phyloP scores from a whole-genome alignment of 2,113 vertebrate species.

The Neoarius graeffei region DNA sequence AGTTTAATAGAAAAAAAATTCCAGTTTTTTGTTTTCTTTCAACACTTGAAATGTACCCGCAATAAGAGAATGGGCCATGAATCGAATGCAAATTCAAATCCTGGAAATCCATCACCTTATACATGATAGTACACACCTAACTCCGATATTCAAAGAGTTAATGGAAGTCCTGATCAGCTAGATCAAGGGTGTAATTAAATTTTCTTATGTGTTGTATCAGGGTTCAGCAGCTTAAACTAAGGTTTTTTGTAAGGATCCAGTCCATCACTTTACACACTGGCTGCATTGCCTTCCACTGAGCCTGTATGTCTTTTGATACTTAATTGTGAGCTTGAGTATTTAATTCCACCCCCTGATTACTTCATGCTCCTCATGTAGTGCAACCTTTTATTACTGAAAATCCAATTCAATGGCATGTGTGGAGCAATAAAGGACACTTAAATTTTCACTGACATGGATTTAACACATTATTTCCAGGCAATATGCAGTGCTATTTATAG shows the following conservation, averaged over 20 bases:
- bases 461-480: slow-evolving; percentile 36
- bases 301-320: not conserved
- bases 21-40: too few species aligned
- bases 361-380: not conserved
- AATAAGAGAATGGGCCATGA: too few species aligned
- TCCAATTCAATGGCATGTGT: not conserved
- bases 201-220: not conserved
- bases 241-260: not conserved
- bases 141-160: not conserved
- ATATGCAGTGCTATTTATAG: slow-evolving; percentile 41
- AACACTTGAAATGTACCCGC: too few species aligned
- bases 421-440: not conserved
- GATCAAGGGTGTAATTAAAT: not conserved
- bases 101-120: not conserved
- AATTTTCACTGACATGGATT: slow-evolving; percentile 38
- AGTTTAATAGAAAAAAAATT: too few species aligned
- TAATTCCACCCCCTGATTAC: not conserved
- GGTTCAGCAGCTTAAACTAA: not conserved
- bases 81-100: not conserved
- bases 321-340: not conserved
- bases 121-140: not conserved
- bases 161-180: not conserved
- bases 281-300: not conserved
- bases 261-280: not conserved
- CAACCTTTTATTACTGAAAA: not conserved